Base-by-base conservation (phyloP, 2,888 invertebrate species). In the Apotomis turbidana region DNA sequence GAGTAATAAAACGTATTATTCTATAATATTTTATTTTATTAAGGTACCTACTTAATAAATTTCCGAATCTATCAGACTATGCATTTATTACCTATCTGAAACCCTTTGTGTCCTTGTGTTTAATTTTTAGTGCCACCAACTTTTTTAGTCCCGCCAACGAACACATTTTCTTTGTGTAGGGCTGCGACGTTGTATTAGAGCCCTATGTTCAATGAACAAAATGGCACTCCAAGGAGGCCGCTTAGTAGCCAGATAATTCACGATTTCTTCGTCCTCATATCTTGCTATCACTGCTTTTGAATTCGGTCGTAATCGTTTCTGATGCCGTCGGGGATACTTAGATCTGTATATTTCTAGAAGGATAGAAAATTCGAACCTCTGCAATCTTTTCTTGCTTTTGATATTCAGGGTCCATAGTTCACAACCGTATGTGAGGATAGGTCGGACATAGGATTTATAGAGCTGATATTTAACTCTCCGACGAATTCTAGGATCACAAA, bases 371-470 rank as follows among this genome's bases (percentile, higher is more conserved):
- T 89, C 88, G 64, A 85, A 89, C 6, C 79, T 79, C 13, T 81
- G 69, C 1, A 89, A 78, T 75, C 79, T 84, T 69, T 69, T 80
- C 10, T 76, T 75, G 27, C 74, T 78, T 5, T 54, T 59, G 4
- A 76, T 64, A 63, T 83, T 76, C 12, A 88, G 77, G 0, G 73
- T 76, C 89, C 89, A 89, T n/a, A 87, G 73, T 78, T 89, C 89
- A 74, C 88, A 89, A 4, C 87, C 87, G 63, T 88, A 88, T 4
- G 87, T 85, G 4, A 89, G 82, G 38, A 89, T 88, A 4, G 89
- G 87, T 63, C 84, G 81, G 4, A 89, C 81, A 73, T 87, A 86
- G 10, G 81, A 77, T 70, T 82, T 84, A 74, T 89, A 89, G 5
- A 89, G 54, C 57, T 82, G 76, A 69, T 84, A 87, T 71, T 88